Conservation (phyloP, 2,797 vertebrate genomes). For the Hipposideros larvatus region DNA sequence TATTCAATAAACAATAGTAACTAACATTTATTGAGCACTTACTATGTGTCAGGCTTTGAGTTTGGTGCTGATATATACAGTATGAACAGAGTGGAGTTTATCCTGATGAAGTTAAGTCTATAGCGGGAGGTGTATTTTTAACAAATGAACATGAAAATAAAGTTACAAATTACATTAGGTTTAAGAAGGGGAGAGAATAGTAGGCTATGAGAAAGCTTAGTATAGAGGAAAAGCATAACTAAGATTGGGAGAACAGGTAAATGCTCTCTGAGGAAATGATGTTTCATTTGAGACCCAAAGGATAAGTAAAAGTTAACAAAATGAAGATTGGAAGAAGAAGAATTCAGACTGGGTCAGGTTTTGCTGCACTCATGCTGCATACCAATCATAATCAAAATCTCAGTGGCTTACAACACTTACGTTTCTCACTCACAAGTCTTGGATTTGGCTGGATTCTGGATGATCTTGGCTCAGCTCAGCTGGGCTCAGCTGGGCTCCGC, state of each 20-base stretch:
- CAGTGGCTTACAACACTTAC: neutral
- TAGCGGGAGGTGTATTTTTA: neutral
- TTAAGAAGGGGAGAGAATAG: neutral
- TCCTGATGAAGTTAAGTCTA: neutral
- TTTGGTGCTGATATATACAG: neutral
- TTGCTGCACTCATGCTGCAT: neutral
- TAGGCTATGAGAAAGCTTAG: neutral
- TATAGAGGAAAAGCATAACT: neutral
- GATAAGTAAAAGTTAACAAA: slow-evolving; percentile 14
- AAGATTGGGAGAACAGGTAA: neutral
- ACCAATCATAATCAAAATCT: neutral
- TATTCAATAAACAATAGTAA: neutral
- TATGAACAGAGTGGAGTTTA: neutral
- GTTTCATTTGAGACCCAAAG: neutral
- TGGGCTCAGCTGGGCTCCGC: neutral
- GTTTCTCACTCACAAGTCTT: neutral
- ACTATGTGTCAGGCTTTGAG: neutral
- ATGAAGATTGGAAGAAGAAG: neutral
- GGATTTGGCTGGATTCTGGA: neutral
- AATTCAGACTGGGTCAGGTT: neutral
- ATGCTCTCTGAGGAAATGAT: neutral
- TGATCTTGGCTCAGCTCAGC: neutral
- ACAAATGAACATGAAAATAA: slow-evolving; percentile 46
- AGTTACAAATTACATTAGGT: neutral
- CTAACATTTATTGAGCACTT: neutral